Base-by-base conservation (phyloP, 2,888 invertebrate species). In the Scaptomyza reducta region DNA sequence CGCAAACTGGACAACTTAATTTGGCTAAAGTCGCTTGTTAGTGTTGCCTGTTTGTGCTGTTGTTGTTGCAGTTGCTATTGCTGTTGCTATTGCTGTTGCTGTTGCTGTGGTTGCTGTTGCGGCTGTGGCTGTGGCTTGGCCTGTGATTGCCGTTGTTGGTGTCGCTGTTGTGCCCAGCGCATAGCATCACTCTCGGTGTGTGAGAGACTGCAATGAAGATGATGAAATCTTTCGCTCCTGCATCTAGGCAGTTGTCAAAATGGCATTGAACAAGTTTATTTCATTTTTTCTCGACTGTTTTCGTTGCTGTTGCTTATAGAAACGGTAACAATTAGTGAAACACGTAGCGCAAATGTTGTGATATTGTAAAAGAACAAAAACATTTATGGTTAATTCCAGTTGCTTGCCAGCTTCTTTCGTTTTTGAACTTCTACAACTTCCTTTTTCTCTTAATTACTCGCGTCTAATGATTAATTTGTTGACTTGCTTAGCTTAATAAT, bases 1-100 rank as follows among this genome's bases (percentile, higher is more conserved):
- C 88, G 83, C 88, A 83, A 83, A 80, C 83, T 82, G 87, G 86
- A 84, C 83, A 84, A 87, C 88, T 84, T 88, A 88, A 88, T 88
- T 85, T 88, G 85, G 77, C 74, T 84, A 87, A 87, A 88, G 80
- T 78, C 75, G 88, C 84, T 82, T 86, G 87, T 81, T 84, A 77
- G 75, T 79, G 79, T 83, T 86, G 81, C 76, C 64, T 38, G 55
- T 16, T 51, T 29, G 56, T 45, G 47, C 41, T 45, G 46, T 22
- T 38, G 42, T 38, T 58, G 55, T 57, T 55, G 41, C 31, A 46
- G 9, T 27, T 27, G 25, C 22, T 22, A 6, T 18, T 42, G 55
- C 11, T 65, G 27, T 25, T 60, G 55, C 42, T 61, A 49, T 57
- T 55, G 49, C 35, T 56, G 5, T 27, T 27, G 25, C 22, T 22